Percentiles rank a stretch among this genome's conserved stretches.
Evolutionary conservation across 2,888 invertebrate species (phyloP).

Genomic region (Gryllus longicercus): DNA sequence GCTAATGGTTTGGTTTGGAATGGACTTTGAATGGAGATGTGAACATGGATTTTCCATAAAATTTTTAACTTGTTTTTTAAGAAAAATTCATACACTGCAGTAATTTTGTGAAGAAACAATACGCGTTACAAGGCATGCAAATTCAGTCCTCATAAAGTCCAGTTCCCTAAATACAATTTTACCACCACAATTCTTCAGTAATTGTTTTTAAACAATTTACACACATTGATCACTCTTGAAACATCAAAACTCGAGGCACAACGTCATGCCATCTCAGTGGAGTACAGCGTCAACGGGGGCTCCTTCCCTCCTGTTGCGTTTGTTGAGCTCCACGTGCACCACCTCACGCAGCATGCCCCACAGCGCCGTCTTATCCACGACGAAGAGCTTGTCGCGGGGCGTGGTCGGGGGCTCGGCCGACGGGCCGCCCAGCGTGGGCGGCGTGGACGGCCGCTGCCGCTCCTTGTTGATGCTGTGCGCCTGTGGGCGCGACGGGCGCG

Average conservation of each 20-base stretch:
- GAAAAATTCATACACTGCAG: slow-evolving; percentile 1
- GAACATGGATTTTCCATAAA: slow-evolving; percentile 5
- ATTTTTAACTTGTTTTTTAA: background rate
- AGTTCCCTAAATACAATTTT: slow-evolving; percentile 8
- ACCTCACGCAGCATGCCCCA: slow-evolving; percentile 62
- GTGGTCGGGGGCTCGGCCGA: background rate
- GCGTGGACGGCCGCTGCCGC: background rate
- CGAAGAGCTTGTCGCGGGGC: slow-evolving; percentile 48
- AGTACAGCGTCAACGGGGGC: background rate
- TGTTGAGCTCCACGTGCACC: slow-evolving; percentile 44
- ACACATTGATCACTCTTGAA: background rate
- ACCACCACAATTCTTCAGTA: background rate
- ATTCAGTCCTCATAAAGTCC: background rate
- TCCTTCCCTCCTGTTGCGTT: slow-evolving; percentile 20
- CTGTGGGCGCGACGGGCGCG: background rate
- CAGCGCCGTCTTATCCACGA: slow-evolving; percentile 58
- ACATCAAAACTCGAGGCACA: background rate
- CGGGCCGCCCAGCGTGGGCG: background rate
- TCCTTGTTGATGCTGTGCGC: slow-evolving; percentile 23
- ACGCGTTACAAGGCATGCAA: slow-evolving; percentile 4
- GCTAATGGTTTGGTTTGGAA: background rate
- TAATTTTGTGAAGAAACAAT: background rate
- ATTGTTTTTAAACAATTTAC: background rate
- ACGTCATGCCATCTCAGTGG: background rate
- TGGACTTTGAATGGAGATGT: background rate